Conservation (phyloP, 2,888 invertebrate species). For the Ochlodes sylvanus region DNA sequence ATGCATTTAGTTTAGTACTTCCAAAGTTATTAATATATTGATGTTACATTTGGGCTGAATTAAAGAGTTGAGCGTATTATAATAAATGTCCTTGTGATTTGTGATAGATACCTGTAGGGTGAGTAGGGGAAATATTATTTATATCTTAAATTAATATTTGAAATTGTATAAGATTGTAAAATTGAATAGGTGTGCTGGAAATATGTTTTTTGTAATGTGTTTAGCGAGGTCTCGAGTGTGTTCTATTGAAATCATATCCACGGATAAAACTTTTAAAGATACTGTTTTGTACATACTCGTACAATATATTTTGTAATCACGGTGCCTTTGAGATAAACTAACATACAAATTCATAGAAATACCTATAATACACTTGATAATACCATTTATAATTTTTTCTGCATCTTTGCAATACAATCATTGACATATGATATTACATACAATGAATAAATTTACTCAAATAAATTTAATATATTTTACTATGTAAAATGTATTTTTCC, state of each 20-base stretch:
- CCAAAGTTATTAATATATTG: not conserved
- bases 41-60: conserved; percentile 6
- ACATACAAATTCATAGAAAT: conserved; percentile 1
- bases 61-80: not conserved
- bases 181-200: not conserved
- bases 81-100: conserved; percentile 28
- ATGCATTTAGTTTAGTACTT: conserved; percentile 31
- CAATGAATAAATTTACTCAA: not conserved
- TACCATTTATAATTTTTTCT: not conserved
- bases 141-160: conserved; percentile 1
- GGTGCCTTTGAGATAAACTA: conserved; percentile 1
- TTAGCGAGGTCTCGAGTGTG: not conserved
- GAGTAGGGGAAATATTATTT: not conserved
- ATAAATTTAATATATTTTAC: conserved; percentile 5
- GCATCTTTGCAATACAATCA: not conserved
- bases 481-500: conserved; percentile 12
- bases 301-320: not conserved
- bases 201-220: not conserved
- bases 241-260: not conserved
- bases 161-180: conserved; percentile 9
- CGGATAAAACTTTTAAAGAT: not conserved
- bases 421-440: no score
- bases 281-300: not conserved
- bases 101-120: conserved; percentile 19
- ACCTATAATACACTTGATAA: not conserved